phyloP scores from a whole-genome alignment of 2,888 invertebrate species.

The Zygothrica quintamaculata region DNA sequence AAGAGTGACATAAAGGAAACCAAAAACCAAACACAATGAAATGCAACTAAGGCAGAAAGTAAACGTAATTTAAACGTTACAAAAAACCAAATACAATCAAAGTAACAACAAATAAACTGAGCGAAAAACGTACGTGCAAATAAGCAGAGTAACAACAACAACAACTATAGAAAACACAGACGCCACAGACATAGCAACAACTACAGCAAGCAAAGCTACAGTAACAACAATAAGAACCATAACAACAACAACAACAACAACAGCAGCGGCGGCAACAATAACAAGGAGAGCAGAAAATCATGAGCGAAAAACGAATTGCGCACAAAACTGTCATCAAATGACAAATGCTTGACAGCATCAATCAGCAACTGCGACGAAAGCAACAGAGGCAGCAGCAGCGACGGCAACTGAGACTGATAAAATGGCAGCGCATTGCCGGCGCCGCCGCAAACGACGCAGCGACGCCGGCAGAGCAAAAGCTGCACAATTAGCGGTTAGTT shows the following conservation, averaged over 20 bases:
- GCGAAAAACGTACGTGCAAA: slow-evolving; percentile 41
- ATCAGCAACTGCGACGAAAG: slow-evolving; percentile 66
- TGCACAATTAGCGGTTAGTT: slow-evolving; percentile 9
- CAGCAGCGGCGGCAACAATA: slow-evolving; percentile 30
- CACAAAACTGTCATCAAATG: slow-evolving; percentile 84
- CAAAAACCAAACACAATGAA: slow-evolving; percentile 49
- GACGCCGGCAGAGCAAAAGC: slow-evolving; percentile 59
- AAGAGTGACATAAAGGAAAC: slow-evolving; percentile 10
- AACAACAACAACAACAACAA: slow-evolving; percentile 14
- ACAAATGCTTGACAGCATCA: slow-evolving; percentile 83
- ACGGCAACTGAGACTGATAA: slow-evolving; percentile 51
- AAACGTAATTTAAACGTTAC: slow-evolving; percentile 56
- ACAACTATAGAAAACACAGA: neutral
- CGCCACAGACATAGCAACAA: slow-evolving; percentile 27
- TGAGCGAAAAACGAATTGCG: slow-evolving; percentile 82
- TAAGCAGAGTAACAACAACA: slow-evolving; percentile 26
- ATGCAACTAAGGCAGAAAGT: slow-evolving; percentile 65
- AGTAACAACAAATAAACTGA: slow-evolving; percentile 36
- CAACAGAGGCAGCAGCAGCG: slow-evolving; percentile 51
- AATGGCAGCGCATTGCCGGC: slow-evolving; percentile 67
- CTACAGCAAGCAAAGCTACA: slow-evolving; percentile 8
- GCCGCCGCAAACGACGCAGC: slow-evolving; percentile 54
- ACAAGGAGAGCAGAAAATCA: slow-evolving; percentile 66
- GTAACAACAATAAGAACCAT: slow-evolving; percentile 20
- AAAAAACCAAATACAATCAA: slow-evolving; percentile 20